These are phyloP conservation scores for Lumbricus terrestris DNA, from an alignment of 2,888 invertebrate species.

Conservation along the genomic window DNA sequence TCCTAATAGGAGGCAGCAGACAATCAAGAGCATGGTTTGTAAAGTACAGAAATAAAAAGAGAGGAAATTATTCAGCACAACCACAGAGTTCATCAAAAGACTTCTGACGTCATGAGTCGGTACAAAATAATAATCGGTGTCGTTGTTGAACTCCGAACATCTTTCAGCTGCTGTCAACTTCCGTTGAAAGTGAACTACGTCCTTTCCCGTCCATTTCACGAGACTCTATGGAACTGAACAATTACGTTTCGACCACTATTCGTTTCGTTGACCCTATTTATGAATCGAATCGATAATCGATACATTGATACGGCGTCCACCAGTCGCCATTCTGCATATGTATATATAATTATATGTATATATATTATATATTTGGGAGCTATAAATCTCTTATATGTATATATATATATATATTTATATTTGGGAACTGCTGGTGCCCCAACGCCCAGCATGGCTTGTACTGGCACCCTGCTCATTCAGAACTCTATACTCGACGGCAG, in stretches of 20 bases:
- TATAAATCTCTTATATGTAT: no score
- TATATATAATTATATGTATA: no score
- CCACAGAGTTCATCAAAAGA: no score
- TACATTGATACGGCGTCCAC: neutral
- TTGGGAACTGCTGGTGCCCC: neutral
- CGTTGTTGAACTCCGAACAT: neutral
- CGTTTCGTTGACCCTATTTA: neutral
- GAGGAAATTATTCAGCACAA: no score
- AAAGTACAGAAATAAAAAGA: no score
- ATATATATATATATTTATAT: no score
- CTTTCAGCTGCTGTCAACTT: neutral
- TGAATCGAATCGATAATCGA: neutral
- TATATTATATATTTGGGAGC: no score
- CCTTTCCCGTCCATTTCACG: neutral
- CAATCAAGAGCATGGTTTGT: no score
- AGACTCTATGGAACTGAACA: neutral
- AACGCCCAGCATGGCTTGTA: neutral
- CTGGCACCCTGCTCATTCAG: neutral
- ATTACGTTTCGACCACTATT: neutral
- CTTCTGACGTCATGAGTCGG: no score
- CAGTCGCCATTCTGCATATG: neutral
- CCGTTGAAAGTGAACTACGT: neutral
- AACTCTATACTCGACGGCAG: neutral
- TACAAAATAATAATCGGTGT: neutral
- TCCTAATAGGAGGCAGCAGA: no score